Conservation (phyloP, 2,888 invertebrate species). For the Ophion ventricosus region DNA sequence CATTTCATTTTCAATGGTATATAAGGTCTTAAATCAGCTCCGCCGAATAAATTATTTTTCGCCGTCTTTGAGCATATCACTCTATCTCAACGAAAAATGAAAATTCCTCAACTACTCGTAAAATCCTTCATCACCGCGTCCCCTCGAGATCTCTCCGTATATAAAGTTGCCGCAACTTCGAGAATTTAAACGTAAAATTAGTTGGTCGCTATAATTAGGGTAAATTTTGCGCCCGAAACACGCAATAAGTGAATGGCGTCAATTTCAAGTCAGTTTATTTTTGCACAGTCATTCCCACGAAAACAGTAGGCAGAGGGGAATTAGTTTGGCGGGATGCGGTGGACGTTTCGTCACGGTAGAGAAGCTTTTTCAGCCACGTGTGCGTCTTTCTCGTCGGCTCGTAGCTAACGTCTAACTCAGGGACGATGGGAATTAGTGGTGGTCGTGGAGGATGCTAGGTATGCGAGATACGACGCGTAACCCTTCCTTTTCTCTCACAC, state of each 20-base stretch:
- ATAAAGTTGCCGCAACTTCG: neutral
- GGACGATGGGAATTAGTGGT: constrained; percentile 80
- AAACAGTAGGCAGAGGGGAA: constrained; percentile 22
- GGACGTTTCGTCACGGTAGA: constrained; percentile 66
- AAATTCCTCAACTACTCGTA: neutral
- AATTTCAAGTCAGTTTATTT: neutral
- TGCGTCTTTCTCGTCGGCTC: constrained; percentile 57
- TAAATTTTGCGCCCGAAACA: neutral
- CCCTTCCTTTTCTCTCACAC: constrained; percentile 34
- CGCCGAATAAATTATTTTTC: too few relatives aligned
- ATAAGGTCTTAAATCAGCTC: too few relatives aligned
- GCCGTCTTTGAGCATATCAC: too few relatives aligned
- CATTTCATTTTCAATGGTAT: too few relatives aligned
- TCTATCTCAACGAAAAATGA: too few relatives aligned
- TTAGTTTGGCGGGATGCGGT: constrained; percentile 36
- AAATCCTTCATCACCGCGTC: neutral
- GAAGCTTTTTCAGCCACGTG: constrained; percentile 25
- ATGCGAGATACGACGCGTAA: constrained; percentile 75
- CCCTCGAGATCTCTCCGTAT: neutral
- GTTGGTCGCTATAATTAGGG: neutral
- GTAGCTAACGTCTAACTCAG: constrained; percentile 81
- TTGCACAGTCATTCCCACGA: constrained; percentile 28
- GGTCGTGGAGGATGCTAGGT: constrained; percentile 75
- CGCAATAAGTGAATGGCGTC: constrained; percentile 4
- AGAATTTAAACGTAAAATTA: neutral